Evolutionary conservation across 1,140 invertebrate species (phyloP), one percentile per base, ranked within the genome.

Genomic region (Bombus huntii): DNA sequence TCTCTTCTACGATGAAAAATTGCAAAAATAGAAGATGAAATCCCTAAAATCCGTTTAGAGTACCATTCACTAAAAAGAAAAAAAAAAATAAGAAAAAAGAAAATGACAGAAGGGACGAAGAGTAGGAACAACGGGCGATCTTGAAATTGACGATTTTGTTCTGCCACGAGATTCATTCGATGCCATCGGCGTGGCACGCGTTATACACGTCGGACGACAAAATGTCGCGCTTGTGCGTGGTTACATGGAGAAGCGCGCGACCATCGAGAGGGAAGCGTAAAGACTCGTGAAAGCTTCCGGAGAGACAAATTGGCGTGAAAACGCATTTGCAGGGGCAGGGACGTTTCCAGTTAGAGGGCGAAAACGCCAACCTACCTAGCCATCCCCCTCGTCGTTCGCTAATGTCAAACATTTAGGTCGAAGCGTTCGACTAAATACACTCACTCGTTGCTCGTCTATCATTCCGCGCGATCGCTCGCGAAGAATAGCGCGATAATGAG

Each of bases 221-320:
- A 79, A 39, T 72, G 80, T 73, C 37, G 76, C 89, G 88, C 85
- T 83, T 83, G 84, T 90, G 90, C 87, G 89, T 90, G 87, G 88
- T 81, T 85, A 87, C 84, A 87, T 66, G 80, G 84, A 87, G 86
- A 85, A 87, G 80, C 85, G 85, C 84, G 37, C 37, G 79, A 86
- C 89, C 87, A 90, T 88, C 86, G 88, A 88, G 87, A 90, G 92
- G 89, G 91, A 89, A 87, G 92, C 92, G 93, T 94, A 94, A 95
- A 95, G 94, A 95, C 94, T 94, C 92, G 94, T 95, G 93, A 94
- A 95, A 94, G 94, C 93, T 93, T 94, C 93, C 93, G 93, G 93
- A 91, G 92, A 91, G 93, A 93, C 92, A 93, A 94, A 94, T 93
- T 94, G 93, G 92, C 92, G 94, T 95, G 94, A 94, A 95, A 95